phyloP scores from a whole-genome alignment of 2,888 invertebrate species.

The Patella ulyssiponensis region DNA sequence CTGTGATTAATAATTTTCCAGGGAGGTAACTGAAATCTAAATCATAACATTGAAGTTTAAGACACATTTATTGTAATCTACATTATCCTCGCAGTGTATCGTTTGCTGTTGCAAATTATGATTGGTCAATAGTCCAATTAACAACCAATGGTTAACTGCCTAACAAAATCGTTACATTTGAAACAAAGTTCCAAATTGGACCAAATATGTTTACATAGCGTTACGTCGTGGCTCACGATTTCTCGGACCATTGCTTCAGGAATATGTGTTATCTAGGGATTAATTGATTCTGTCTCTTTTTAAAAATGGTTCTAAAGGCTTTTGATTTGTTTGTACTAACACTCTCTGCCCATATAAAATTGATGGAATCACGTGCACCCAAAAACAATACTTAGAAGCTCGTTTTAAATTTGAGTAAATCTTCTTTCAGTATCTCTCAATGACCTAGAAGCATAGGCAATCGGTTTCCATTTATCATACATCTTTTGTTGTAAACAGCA shows the following conservation, averaged over 20 bases:
- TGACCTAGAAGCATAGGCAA: slow-evolving; percentile 6
- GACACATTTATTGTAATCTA: background rate
- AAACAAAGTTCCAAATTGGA: no score
- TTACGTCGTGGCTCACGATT: no score
- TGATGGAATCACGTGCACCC: background rate
- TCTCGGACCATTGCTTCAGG: no score
- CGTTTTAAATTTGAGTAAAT: background rate
- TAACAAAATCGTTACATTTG: no score
- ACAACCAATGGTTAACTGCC: no score
- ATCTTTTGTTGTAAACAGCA: slow-evolving; percentile 2
- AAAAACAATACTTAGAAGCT: slow-evolving; percentile 5
- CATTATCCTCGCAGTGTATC: no score
- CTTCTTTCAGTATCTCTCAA: background rate
- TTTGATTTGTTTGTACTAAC: background rate
- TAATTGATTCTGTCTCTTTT: background rate
- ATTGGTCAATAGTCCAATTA: no score
- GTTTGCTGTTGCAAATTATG: no score
- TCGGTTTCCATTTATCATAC: background rate
- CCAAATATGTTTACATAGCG: no score
- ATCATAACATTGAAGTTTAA: slow-evolving; percentile 7
- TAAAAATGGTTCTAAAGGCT: background rate
- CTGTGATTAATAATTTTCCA: background rate
- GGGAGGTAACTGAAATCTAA: background rate
- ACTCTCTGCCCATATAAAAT: background rate
- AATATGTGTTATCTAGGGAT: no score